Evolutionary conservation across 2,797 vertebrate species (phyloP).

Genomic region (Enteromius thamalakanensis): DNA sequence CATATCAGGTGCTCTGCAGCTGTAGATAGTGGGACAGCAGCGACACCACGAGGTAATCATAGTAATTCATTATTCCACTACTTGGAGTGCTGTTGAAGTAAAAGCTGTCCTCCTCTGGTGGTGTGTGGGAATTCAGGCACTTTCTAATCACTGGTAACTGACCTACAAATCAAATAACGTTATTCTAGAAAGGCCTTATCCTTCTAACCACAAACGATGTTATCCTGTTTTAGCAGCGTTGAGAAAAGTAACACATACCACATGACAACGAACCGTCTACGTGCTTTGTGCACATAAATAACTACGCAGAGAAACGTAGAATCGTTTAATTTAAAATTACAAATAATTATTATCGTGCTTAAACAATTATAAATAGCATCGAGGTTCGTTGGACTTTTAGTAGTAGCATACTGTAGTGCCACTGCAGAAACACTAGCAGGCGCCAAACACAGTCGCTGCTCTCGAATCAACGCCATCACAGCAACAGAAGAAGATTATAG

Average conservation of each 20-base stretch:
- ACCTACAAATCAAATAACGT: background rate
- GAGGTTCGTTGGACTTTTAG: background rate
- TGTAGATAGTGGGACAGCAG: slow-evolving; percentile 2
- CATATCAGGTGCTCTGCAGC: background rate
- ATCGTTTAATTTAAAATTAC: background rate
- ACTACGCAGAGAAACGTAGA: too few species aligned
- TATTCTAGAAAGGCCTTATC: background rate
- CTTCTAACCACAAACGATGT: background rate
- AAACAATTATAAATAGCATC: background rate
- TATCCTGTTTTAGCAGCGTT: background rate
- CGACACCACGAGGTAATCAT: slow-evolving; percentile 31
- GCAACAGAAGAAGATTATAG: slow-evolving; percentile 34
- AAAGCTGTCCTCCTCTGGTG: background rate
- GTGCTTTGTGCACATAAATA: background rate
- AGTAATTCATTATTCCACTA: background rate
- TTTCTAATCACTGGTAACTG: background rate
- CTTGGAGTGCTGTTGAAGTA: background rate
- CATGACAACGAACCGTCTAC: background rate
- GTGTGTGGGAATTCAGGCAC: background rate
- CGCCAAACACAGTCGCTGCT: background rate
- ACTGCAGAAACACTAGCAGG: background rate
- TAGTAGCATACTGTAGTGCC: background rate
- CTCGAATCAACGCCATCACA: background rate
- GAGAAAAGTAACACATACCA: background rate
- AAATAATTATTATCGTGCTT: background rate